Evolutionary conservation across 2,888 invertebrate species (phyloP), one percentile per base, ranked within the genome.

Genomic region (Cephus runcator): DNA sequence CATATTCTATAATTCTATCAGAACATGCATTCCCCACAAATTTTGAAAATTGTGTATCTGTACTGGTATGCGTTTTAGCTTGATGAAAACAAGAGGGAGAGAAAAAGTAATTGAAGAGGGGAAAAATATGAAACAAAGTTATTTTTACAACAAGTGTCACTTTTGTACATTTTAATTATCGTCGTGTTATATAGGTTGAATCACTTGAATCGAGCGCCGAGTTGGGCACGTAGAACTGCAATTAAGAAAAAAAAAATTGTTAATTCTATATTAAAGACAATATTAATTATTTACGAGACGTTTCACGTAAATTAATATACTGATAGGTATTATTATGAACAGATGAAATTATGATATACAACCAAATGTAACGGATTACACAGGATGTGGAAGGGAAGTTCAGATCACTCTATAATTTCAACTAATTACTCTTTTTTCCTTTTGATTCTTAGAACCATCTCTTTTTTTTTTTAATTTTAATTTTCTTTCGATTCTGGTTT

Each of bases 261-360:
- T 80, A 75, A 76, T 76, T 80, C 75, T 79, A 76, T 76, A 80
- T 80, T 78, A 79, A 81, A 79, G 79, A 81, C 80, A 80, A 76
- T 77, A 82, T 76, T 79, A 79, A 81, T 81, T 80, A 80, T 79
- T 82, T 79, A 79, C 79, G 79, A 78, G 76, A 73, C 76, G 78
- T 73, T 69, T 56, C 74, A 56, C 75, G 74, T 80, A 69, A 80
- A 75, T 79, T 81, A 81, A 81, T 80, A 78, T 73, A 77, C 78
- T 73, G 30, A 77, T 75, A 79, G 78, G 36, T 82, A 79, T 79
- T 77, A 79, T 77, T 77, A 78, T 71, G 40, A 75, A 40, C 36
- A 79, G 77, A 73, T 75, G 69, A 78, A 73, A 79, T 30, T 73
- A 30, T 68, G 56, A 77, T 76, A 69, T 78, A 73, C 71, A 73